A percentile compares a stretch with the other conserved stretches of the same genome.
Conservation (phyloP, 2,797 vertebrate species). For the Ctenopoma kingsleyae region DNA sequence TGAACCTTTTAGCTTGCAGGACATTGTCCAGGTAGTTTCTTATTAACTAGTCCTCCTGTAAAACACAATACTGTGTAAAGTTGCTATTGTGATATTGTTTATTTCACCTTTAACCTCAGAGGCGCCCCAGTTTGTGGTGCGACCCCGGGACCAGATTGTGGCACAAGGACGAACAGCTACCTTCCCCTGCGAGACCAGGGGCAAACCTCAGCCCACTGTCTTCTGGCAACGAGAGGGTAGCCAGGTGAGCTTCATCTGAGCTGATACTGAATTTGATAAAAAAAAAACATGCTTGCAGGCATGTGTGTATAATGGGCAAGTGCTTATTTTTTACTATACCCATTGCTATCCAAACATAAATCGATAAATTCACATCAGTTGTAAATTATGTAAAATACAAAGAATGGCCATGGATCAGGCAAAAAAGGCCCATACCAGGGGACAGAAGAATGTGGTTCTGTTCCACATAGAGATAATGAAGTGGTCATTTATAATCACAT, state of each 20-base stretch:
- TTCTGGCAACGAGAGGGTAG: constrained; percentile 99
- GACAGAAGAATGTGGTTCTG: constrained; percentile 67
- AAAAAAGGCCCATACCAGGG: constrained; percentile 53
- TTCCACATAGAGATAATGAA: constrained; percentile 90
- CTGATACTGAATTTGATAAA: constrained; percentile 3
- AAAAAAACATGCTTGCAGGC: not conserved
- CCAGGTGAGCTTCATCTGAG: constrained; percentile 87
- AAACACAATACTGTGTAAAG: not conserved
- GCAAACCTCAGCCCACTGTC: constrained; percentile 97
- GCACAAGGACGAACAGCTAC: constrained; percentile 93
- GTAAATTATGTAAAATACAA: constrained; percentile 31
- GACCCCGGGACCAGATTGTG: constrained; percentile 97
- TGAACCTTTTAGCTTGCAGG: constrained; percentile 53
- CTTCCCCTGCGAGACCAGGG: constrained; percentile 97
- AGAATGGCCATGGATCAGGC: constrained; percentile 17
- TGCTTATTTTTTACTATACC: not conserved
- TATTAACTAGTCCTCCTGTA: constrained; percentile 7
- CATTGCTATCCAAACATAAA: constrained; percentile 8
- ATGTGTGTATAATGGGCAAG: constrained; percentile 1
- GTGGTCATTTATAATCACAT: constrained; percentile 91
- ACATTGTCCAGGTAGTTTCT: constrained; percentile 16
- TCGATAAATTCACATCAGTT: constrained; percentile 1
- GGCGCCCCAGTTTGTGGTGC: constrained; percentile 95
- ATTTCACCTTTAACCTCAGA: constrained; percentile 85
- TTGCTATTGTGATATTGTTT: constrained; percentile 52